Conservation (phyloP, 2,797 vertebrate species). For the Malacoraja senta region DNA sequence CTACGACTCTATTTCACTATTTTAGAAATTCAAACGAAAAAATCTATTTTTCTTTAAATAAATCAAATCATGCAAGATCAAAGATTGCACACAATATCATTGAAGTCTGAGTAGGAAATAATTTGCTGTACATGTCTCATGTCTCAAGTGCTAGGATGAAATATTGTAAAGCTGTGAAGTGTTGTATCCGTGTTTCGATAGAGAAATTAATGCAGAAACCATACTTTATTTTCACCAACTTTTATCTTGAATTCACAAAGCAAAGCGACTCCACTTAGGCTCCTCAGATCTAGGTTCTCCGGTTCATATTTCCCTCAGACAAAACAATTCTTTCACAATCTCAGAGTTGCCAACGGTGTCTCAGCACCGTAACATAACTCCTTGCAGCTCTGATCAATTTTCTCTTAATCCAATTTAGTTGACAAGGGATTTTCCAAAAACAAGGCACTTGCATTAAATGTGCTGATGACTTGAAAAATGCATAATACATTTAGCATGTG, state of each 20-base stretch:
- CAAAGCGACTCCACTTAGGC: background rate
- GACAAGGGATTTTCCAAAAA: background rate
- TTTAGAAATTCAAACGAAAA: background rate
- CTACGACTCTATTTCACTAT: background rate
- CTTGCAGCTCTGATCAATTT: background rate
- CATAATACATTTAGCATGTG: background rate
- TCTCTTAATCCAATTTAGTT: background rate
- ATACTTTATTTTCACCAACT: background rate
- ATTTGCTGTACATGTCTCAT: background rate
- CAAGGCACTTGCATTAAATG: background rate
- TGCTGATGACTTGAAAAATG: too few relatives aligned
- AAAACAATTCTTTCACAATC: slow-evolving; percentile 14
- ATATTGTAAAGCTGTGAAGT: background rate
- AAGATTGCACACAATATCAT: background rate
- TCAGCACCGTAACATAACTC: background rate
- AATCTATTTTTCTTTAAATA: background rate
- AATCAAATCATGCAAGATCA: background rate
- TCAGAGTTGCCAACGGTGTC: background rate
- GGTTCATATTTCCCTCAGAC: background rate
- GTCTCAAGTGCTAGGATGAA: background rate
- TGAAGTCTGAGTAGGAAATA: background rate
- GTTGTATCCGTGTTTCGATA: background rate
- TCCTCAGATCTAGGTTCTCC: background rate
- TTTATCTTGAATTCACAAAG: background rate
- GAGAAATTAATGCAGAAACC: background rate